Conservation (phyloP, 2,888 invertebrate species). For the Watsonalla binaria region DNA sequence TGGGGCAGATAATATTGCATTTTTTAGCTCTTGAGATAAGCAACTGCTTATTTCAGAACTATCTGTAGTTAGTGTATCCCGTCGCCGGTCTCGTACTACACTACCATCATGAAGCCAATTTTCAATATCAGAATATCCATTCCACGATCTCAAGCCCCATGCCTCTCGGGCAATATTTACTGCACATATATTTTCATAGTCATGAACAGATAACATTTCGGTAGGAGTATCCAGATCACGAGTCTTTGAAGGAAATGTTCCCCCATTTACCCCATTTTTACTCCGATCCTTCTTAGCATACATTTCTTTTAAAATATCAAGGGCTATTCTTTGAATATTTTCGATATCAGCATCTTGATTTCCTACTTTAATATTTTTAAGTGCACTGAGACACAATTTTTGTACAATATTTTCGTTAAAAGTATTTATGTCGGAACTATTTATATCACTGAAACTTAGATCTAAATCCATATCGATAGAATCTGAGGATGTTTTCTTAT, state of each 20-base stretch:
- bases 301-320: constrained; percentile 75
- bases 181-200: constrained; percentile 83
- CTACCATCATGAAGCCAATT: constrained; percentile 81
- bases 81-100: constrained; percentile 77
- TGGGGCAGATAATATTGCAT: constrained; percentile 64
- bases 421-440: constrained; percentile 75
- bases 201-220: constrained; percentile 80
- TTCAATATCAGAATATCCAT: constrained; percentile 81
- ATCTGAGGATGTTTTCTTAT: constrained; percentile 74
- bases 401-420: constrained; percentile 77
- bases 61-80: constrained; percentile 77
- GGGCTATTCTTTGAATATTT: constrained; percentile 74
- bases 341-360: constrained; percentile 76
- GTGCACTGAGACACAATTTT: constrained; percentile 71
- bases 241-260: constrained; percentile 54
- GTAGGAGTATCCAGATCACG: constrained; percentile 76
- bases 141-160: constrained; percentile 82
- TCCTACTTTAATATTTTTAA: constrained; percentile 75
- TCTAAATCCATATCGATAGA: constrained; percentile 76
- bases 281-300: constrained; percentile 70
- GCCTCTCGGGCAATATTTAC: constrained; percentile 81
- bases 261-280: constrained; percentile 49
- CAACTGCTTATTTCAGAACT: constrained; percentile 78
- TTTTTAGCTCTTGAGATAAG: constrained; percentile 65
- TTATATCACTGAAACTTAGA: constrained; percentile 76